phyloP scores from a whole-genome alignment of 64 coral and sea anemone genomes.

The Platygyra sinensis region DNA sequence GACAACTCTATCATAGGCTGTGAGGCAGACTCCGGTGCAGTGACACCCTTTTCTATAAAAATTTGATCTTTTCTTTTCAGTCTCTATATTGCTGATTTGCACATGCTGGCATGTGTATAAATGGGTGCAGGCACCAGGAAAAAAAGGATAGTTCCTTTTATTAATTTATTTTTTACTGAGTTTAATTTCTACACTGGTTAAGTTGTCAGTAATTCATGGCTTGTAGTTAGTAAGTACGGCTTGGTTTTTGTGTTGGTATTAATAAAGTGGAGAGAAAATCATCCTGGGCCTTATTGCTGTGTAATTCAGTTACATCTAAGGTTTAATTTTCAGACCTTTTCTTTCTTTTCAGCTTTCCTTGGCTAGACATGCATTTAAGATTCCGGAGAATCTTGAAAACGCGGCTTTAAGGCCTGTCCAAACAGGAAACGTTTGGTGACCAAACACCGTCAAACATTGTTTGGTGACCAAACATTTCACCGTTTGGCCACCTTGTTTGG shows the following conservation, averaged over 20 bases:
- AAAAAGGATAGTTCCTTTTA: not conserved
- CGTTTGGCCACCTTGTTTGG: too few relatives aligned
- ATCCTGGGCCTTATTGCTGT: not conserved
- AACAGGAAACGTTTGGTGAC: too few relatives aligned
- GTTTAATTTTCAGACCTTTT: not conserved
- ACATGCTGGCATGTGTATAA: slow-evolving; percentile 41
- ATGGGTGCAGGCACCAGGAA: slow-evolving; percentile 34
- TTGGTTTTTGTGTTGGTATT: not conserved
- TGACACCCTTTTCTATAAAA: not conserved
- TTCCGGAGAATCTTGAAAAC: too few relatives aligned
- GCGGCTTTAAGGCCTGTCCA: too few relatives aligned
- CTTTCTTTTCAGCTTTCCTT: not conserved
- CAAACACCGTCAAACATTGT: too few relatives aligned
- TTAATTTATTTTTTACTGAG: not conserved
- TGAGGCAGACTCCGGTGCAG: too few relatives aligned
- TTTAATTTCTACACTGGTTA: not conserved
- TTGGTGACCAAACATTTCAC: too few relatives aligned
- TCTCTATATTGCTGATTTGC: not conserved
- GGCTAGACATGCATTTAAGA: not conserved
- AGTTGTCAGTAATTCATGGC: not conserved
- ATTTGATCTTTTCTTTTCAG: not conserved
- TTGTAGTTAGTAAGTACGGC: not conserved
- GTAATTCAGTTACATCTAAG: not conserved
- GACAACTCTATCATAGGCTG: too few relatives aligned
- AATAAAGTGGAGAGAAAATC: slow-evolving; percentile 18